These are phyloP conservation scores for Vulpes vulpes DNA, from an alignment of 2,113 vertebrate species.

Conservation along the genomic window DNA sequence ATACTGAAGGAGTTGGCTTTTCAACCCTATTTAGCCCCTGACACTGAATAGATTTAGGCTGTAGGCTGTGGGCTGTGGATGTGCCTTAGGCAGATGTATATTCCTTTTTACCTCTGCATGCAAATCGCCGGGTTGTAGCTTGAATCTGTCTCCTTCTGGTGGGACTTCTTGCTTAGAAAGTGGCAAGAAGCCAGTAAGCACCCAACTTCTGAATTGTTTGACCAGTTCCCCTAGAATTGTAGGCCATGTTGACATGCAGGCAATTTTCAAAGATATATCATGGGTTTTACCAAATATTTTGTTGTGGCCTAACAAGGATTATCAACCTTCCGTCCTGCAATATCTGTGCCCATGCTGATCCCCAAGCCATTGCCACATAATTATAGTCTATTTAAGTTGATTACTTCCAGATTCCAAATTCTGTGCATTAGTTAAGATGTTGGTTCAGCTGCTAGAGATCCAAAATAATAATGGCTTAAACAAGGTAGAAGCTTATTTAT, in stretches of 20 bases:
- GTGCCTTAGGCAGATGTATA: not conserved
- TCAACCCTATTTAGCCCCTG: accelerated
- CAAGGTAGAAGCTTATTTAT: not conserved
- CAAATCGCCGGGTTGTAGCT: not conserved
- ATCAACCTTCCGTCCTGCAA: not conserved
- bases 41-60: not conserved
- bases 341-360: not conserved
- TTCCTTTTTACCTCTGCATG: not conserved
- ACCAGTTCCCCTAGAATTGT: not conserved
- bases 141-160: not conserved
- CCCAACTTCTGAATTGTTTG: not conserved
- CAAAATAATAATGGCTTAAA: not conserved
- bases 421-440: not conserved
- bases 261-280: not conserved
- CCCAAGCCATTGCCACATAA: not conserved
- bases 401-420: not conserved
- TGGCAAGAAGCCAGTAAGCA: not conserved
- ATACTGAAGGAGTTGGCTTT: not conserved
- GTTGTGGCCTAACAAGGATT: not conserved
- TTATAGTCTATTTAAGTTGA: not conserved
- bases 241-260: not conserved
- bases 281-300: not conserved
- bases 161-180: not conserved
- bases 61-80: not conserved
- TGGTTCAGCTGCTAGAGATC: not conserved